These are phyloP conservation scores for Temnothorax unifasciatus DNA, from an alignment of 2,888 invertebrate genomes.

Conservation along the genomic window DNA sequence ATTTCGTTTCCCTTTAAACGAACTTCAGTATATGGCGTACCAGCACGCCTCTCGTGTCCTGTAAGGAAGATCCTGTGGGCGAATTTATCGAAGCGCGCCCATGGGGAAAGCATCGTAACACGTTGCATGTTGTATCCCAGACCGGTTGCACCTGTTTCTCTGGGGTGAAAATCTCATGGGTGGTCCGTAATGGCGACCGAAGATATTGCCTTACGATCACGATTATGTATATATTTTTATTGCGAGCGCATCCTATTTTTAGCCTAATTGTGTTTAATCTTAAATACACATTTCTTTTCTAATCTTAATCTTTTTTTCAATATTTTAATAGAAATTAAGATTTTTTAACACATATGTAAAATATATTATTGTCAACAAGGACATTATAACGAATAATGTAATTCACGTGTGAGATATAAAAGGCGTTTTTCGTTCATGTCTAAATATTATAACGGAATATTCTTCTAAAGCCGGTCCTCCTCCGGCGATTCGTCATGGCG, in stretches of 20 bases:
- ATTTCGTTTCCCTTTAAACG: slow-evolving; percentile 49
- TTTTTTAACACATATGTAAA: not conserved
- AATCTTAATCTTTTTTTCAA: not conserved
- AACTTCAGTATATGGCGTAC: slow-evolving; percentile 31
- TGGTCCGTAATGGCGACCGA: slow-evolving; percentile 13
- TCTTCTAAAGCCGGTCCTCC: slow-evolving; percentile 47
- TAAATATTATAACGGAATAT: slow-evolving; percentile 37
- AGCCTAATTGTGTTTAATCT: not conserved
- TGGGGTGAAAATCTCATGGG: slow-evolving; percentile 59
- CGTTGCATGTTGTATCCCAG: slow-evolving; percentile 52
- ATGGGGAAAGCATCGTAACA: slow-evolving; percentile 56
- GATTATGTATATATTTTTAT: slow-evolving; percentile 36
- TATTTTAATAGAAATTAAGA: not conserved
- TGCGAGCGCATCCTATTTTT: not conserved
- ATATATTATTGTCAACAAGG: not conserved
- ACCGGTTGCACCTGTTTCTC: slow-evolving; percentile 61
- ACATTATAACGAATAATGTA: not conserved
- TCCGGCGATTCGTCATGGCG: slow-evolving; percentile 74
- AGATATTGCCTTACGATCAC: slow-evolving; percentile 38
- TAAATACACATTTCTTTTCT: not conserved
- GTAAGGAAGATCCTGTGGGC: slow-evolving; percentile 55
- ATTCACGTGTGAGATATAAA: not conserved
- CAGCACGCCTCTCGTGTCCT: slow-evolving; percentile 45
- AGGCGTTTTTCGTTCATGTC: not conserved
- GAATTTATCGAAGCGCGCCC: slow-evolving; percentile 59